A percentile compares a stretch with the other conserved stretches of the same genome.
Conservation (phyloP, 2,888 invertebrate genomes). For the Caenorhabditis doughertyi region DNA sequence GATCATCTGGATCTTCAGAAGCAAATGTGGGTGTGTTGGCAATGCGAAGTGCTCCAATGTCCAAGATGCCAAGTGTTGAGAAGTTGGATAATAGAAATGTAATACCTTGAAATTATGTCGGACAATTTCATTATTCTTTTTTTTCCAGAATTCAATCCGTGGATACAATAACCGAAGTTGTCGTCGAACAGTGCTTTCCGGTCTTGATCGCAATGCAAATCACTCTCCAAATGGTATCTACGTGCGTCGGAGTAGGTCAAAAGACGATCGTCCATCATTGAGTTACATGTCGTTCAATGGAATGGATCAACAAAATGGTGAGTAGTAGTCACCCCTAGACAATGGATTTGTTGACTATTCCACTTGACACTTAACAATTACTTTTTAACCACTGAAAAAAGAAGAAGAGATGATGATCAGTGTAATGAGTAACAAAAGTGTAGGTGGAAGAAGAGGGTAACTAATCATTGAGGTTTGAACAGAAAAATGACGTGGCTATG, state of each 20-base stretch:
- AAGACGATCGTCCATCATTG: constrained; percentile 67
- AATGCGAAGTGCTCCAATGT: constrained; percentile 64
- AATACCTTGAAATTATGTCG: no score
- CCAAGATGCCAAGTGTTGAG: constrained; percentile 63
- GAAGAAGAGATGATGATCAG: constrained; percentile 11
- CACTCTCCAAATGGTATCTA: constrained; percentile 68
- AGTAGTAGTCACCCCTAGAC: constrained; percentile 23
- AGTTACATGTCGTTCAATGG: constrained; percentile 58
- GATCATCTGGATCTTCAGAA: constrained; percentile 55
- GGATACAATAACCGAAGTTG: constrained; percentile 62
- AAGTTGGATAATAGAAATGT: constrained; percentile 59
- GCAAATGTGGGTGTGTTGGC: constrained; percentile 37
- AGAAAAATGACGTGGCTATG: constrained; percentile 23
- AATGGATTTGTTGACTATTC: constrained; percentile 25
- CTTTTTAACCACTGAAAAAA: constrained; percentile 5
- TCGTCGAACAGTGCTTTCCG: constrained; percentile 65
- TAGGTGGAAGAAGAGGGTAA: constrained; percentile 17
- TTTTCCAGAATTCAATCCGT: constrained; percentile 41
- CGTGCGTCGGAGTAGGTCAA: constrained; percentile 69
- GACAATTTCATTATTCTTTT: background rate
- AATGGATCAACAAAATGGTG: constrained; percentile 57
- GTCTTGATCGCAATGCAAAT: constrained; percentile 63
- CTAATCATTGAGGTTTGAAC: constrained; percentile 53
- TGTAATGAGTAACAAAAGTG: constrained; percentile 29
- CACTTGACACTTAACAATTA: constrained; percentile 52